A percentile compares a stretch with the other conserved stretches of the same genome.
These are phyloP conservation scores for Bombylius major DNA, from an alignment of 2,888 invertebrate genomes.

Conservation along the genomic window DNA sequence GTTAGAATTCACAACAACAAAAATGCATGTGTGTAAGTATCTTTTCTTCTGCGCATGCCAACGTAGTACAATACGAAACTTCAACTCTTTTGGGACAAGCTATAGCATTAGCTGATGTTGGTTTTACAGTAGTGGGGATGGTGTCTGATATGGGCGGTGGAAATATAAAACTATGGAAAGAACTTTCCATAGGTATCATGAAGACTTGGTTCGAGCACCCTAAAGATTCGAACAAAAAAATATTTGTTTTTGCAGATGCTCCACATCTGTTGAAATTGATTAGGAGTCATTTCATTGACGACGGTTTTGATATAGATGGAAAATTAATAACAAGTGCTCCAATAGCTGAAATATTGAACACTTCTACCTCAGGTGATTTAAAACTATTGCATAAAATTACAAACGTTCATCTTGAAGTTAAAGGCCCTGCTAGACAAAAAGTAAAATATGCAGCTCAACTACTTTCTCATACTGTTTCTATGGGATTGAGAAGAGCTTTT, in stretches of 20 bases:
- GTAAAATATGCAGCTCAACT: conserved; percentile 15
- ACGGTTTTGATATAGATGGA: conserved; percentile 10
- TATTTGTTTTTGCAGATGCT: conserved; percentile 7
- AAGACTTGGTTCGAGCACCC: conserved; percentile 14
- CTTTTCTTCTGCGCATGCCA: too few relatives aligned
- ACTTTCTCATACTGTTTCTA: conserved; percentile 17
- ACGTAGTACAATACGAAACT: too few relatives aligned
- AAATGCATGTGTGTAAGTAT: too few relatives aligned
- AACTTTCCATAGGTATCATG: not conserved
- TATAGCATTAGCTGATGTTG: too few relatives aligned
- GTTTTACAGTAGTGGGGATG: too few relatives aligned
- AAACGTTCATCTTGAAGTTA: not conserved
- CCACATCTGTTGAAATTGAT: conserved; percentile 14
- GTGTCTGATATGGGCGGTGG: not conserved
- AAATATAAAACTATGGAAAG: not conserved
- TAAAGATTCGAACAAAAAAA: conserved; percentile 2
- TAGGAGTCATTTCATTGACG: conserved; percentile 13
- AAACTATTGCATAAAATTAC: not conserved
- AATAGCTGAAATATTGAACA: not conserved
- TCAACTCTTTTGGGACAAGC: too few relatives aligned
- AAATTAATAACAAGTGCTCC: conserved; percentile 5
- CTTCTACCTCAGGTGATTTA: not conserved
- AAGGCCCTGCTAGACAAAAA: not conserved
- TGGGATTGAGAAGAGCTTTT: conserved; percentile 14
- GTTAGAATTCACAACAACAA: too few relatives aligned